Evolutionary conservation across 1,140 invertebrate species (phyloP).

Genomic region (Augochlora pura): DNA sequence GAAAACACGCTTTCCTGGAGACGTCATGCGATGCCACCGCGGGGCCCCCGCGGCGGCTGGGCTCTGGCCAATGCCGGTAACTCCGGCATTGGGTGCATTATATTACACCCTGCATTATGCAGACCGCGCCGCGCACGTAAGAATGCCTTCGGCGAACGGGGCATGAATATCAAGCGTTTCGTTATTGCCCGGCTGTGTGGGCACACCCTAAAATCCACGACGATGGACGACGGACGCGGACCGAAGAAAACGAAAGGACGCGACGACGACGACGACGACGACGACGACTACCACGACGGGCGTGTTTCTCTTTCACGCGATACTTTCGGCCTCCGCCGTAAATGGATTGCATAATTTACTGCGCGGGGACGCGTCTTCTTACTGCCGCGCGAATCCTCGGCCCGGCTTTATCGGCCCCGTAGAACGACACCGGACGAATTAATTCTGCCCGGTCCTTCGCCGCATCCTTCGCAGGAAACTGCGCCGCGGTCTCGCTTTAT

Average conservation of each 20-base stretch:
- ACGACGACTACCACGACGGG: background rate
- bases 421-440: background rate
- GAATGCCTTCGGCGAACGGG: constrained; percentile 43
- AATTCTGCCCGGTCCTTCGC: too few relatives aligned
- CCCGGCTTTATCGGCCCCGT: background rate
- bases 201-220: constrained; percentile 53
- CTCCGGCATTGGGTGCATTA: constrained; percentile 47
- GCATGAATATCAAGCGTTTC: constrained; percentile 47
- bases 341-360: constrained; percentile 5
- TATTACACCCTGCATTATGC: constrained; percentile 50
- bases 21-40: constrained; percentile 26
- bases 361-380: background rate
- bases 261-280: background rate
- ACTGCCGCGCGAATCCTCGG: too few relatives aligned
- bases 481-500: too few relatives aligned
- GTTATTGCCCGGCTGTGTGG: constrained; percentile 31
- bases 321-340: constrained; percentile 4
- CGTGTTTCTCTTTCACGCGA: constrained; percentile 30
- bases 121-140: constrained; percentile 43
- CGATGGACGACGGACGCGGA: constrained; percentile 8
- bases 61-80: too few relatives aligned
- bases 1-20: constrained; percentile 38
- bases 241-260: background rate
- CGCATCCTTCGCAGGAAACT: too few relatives aligned
- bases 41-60: too few relatives aligned